Percentiles rank a stretch among this genome's conserved stretches.
These are phyloP conservation scores for Drosophila pectinifera DNA, from an alignment of 1,140 invertebrate species.

Conservation along the genomic window DNA sequence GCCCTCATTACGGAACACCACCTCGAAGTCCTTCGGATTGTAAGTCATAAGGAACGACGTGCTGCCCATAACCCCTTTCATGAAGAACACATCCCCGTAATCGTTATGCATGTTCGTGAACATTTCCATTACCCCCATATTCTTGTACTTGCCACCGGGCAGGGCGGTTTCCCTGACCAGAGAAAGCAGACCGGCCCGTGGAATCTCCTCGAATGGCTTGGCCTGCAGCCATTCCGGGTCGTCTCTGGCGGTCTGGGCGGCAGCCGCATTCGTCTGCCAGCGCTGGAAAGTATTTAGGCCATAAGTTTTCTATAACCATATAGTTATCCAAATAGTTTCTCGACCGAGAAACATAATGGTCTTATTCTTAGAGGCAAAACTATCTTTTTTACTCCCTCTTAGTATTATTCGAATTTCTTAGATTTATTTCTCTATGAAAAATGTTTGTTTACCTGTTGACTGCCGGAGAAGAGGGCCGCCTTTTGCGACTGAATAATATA, in stretches of 20 bases:
- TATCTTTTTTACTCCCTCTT: neutral
- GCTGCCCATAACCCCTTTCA: slow-evolving; percentile 33
- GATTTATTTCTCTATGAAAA: neutral
- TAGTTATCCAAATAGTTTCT: neutral
- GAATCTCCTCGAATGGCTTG: slow-evolving; percentile 55
- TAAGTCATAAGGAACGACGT: slow-evolving; percentile 41
- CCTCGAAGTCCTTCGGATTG: slow-evolving; percentile 67
- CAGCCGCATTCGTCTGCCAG: slow-evolving; percentile 38
- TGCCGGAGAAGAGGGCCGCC: neutral
- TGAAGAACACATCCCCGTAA: slow-evolving; percentile 46
- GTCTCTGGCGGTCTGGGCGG: neutral
- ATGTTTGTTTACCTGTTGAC: slow-evolving; percentile 25
- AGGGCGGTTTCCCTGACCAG: slow-evolving; percentile 25
- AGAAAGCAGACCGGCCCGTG: slow-evolving; percentile 24
- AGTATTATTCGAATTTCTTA: too few species aligned
- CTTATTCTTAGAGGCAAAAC: neutral
- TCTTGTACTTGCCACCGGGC: slow-evolving; percentile 61
- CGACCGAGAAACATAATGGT: too few species aligned
- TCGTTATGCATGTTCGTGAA: slow-evolving; percentile 34
- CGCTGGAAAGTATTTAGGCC: slow-evolving; percentile 34
- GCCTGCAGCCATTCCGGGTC: slow-evolving; percentile 60
- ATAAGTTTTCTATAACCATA: neutral
- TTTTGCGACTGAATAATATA: slow-evolving; percentile 19
- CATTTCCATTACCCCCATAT: slow-evolving; percentile 29
- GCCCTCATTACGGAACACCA: slow-evolving; percentile 59